Percentiles rank a stretch among this genome's conserved stretches.
phyloP scores from a whole-genome alignment of 64 coral and sea anemone species.

The Montipora capricornis region DNA sequence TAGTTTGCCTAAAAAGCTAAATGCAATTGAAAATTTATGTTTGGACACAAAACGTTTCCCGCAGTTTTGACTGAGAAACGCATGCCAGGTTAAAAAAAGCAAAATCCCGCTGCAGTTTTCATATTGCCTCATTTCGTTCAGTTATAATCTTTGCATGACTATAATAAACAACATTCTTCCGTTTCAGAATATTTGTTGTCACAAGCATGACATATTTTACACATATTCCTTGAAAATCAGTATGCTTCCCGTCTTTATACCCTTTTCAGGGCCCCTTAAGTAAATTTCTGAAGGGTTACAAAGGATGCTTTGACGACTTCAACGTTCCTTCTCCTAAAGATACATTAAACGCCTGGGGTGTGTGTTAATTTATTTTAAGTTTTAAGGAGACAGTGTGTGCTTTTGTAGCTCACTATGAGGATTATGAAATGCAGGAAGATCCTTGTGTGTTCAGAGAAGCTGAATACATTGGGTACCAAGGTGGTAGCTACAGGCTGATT shows the following conservation, averaged over 20 bases:
- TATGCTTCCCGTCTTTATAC: slow-evolving; percentile 6
- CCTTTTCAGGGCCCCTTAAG: background rate
- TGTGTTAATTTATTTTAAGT: background rate
- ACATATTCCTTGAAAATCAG: slow-evolving; percentile 21
- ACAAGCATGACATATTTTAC: background rate
- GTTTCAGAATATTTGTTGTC: background rate
- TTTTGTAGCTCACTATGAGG: background rate
- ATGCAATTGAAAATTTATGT: background rate
- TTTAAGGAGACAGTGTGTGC: background rate
- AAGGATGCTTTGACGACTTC: background rate
- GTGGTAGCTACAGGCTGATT: background rate
- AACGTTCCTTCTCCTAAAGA: background rate
- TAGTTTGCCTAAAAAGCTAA: slow-evolving; percentile 17
- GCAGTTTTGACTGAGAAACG: slow-evolving; percentile 1
- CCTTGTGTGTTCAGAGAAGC: background rate
- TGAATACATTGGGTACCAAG: background rate
- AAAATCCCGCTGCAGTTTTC: slow-evolving; percentile 6
- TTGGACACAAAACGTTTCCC: background rate
- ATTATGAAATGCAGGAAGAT: background rate
- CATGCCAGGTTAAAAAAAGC: background rate
- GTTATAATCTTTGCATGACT: background rate
- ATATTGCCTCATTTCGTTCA: slow-evolving; percentile 15
- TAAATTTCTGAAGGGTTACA: background rate
- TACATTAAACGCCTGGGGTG: background rate
- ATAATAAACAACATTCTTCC: background rate